These are phyloP conservation scores for Eutrigla gurnardus DNA, from an alignment of 2,797 vertebrate genomes.

Conservation along the genomic window DNA sequence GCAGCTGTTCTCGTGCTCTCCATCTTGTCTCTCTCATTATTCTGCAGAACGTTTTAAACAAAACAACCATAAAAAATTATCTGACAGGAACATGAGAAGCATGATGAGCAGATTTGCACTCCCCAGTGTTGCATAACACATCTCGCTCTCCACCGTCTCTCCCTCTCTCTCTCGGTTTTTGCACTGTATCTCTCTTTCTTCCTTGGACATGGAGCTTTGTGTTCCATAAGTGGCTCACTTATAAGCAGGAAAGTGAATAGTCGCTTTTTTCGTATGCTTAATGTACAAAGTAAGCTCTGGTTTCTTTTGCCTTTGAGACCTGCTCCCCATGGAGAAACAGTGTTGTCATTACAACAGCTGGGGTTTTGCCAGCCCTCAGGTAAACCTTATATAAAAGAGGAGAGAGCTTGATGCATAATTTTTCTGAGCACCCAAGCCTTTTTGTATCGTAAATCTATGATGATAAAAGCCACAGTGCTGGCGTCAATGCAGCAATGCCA, in stretches of 20 bases:
- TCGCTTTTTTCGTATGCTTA: slow-evolving; percentile 52
- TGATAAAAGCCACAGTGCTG: slow-evolving; percentile 58
- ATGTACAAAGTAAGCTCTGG: slow-evolving; percentile 47
- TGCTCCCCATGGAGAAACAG: slow-evolving; percentile 34
- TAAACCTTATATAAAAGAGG: slow-evolving; percentile 56
- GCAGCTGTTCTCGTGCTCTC: slow-evolving; percentile 62
- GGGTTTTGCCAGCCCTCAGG: slow-evolving; percentile 52
- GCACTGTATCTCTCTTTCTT: slow-evolving; percentile 60
- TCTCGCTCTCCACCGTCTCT: slow-evolving; percentile 24
- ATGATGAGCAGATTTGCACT: slow-evolving; percentile 82
- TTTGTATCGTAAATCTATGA: slow-evolving; percentile 56
- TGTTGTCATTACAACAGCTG: slow-evolving; percentile 49
- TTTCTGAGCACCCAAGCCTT: slow-evolving; percentile 29
- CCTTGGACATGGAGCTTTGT: slow-evolving; percentile 68
- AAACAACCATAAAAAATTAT: slow-evolving; percentile 73
- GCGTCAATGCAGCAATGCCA: slow-evolving; percentile 63
- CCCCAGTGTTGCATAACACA: slow-evolving; percentile 75
- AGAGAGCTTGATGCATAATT: slow-evolving; percentile 35
- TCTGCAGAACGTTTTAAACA: slow-evolving; percentile 65
- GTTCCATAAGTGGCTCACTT: slow-evolving; percentile 70
- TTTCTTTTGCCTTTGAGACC: slow-evolving; percentile 49
- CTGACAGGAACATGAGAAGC: slow-evolving; percentile 78
- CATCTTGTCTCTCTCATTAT: slow-evolving; percentile 63
- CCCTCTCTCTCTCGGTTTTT: slow-evolving; percentile 40
- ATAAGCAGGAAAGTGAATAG: slow-evolving; percentile 52